Percentiles rank a stretch among this genome's conserved stretches.
phyloP scores from a whole-genome alignment of 2,113 vertebrate species.

The Aphyosemion australe region DNA sequence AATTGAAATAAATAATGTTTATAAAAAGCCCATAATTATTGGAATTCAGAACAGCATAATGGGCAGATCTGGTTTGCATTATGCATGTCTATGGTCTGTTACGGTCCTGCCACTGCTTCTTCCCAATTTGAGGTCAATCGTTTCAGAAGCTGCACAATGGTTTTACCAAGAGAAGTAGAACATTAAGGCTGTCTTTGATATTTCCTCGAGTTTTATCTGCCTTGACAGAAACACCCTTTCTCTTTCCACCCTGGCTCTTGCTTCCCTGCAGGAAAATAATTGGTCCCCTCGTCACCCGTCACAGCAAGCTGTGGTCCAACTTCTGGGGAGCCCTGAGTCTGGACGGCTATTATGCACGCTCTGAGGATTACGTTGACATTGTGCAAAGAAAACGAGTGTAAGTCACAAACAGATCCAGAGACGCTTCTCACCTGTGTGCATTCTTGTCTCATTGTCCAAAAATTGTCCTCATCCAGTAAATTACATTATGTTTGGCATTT shows the following conservation, averaged over 20 bases:
- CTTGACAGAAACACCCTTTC: constrained; percentile 48
- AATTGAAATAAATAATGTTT: constrained; percentile 21
- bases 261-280: constrained; percentile 88
- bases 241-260: constrained; percentile 25
- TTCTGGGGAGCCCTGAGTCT: constrained; percentile 97
- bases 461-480: no score
- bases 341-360: constrained; percentile 96
- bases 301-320: constrained; percentile 97
- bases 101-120: constrained; percentile 24
- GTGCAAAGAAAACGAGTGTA: constrained; percentile 94
- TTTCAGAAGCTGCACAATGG: constrained; percentile 11
- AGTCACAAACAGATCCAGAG: constrained; percentile 70
- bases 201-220: constrained; percentile 49
- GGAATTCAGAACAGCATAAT: constrained; percentile 2
- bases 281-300: constrained; percentile 91
- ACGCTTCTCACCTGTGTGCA: constrained; percentile 7
- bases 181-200: constrained; percentile 47
- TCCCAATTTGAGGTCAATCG: constrained; percentile 22
- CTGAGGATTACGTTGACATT: constrained; percentile 97
- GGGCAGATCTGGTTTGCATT: constrained; percentile 17
- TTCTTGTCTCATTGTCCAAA: no score
- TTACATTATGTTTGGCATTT: no score
- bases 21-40: no score
- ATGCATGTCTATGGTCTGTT: constrained; percentile 10
- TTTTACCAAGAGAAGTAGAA: constrained; percentile 17